phyloP scores from a whole-genome alignment of 2,113 vertebrate genomes.

The Cyanoderma ruficeps region DNA sequence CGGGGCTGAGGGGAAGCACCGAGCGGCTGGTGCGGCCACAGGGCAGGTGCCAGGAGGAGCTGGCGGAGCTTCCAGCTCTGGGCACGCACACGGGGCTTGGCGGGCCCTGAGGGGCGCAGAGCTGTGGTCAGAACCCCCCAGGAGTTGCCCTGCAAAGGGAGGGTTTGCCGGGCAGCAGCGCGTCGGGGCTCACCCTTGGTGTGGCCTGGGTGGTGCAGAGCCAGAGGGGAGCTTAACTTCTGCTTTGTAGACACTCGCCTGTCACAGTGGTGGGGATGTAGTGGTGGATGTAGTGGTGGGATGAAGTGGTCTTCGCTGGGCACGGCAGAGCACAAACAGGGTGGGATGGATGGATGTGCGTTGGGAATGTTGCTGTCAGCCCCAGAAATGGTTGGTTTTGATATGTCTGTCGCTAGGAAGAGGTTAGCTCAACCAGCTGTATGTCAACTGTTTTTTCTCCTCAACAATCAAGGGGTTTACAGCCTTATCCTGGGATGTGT shows the following conservation, averaged over 20 bases:
- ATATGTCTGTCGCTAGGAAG: neutral
- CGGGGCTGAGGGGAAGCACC: rapidly evolving
- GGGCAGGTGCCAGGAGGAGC: neutral
- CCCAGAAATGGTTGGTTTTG: neutral
- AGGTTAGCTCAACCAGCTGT: rapidly evolving
- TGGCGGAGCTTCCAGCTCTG: rapidly evolving
- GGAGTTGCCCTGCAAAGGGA: rapidly evolving
- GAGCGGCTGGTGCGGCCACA: neutral
- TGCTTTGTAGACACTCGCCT: rapidly evolving
- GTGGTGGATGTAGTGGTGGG: rapidly evolving
- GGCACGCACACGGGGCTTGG: rapidly evolving
- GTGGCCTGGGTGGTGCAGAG: rapidly evolving
- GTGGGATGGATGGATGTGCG: neutral
- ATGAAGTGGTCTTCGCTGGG: neutral
- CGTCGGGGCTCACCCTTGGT: neutral
- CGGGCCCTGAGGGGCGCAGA: rapidly evolving
- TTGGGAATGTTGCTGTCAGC: neutral
- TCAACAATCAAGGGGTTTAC: neutral
- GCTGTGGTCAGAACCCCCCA: rapidly evolving
- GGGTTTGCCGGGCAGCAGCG: neutral
- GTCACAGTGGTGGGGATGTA: rapidly evolving
- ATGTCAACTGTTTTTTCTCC: neutral
- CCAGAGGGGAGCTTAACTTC: rapidly evolving
- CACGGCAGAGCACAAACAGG: neutral
- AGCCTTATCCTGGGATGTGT: neutral